Evolutionary conservation across 30 jellyfish, hydroid and myxozoan species (phyloP).

Genomic region (Clytia hemisphaerica): DNA sequence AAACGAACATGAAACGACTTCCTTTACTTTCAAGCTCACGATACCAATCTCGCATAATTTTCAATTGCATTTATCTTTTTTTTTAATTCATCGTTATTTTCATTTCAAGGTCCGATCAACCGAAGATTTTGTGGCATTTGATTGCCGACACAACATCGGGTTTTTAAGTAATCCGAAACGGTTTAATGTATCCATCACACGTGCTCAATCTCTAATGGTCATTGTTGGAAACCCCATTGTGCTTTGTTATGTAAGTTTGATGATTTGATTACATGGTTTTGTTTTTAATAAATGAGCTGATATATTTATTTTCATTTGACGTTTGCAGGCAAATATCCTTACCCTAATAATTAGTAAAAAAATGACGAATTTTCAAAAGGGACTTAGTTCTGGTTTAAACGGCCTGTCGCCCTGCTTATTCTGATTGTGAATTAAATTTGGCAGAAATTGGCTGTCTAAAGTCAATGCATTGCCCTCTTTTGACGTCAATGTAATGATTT

Average conservation of each 20-base stretch:
- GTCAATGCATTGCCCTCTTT: no score
- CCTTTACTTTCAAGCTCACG: no score
- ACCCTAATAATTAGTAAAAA: no score
- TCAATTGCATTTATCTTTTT: neutral
- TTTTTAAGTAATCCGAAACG: constrained; percentile 85
- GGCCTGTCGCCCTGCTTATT: no score
- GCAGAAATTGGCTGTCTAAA: no score
- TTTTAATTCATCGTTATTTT: neutral
- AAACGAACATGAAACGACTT: no score
- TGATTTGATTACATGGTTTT: neutral
- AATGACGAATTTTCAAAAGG: neutral
- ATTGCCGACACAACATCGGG: constrained; percentile 72
- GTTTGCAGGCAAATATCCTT: no score
- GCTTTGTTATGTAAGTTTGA: constrained; percentile 68
- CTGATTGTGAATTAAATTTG: neutral
- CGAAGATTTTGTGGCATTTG: constrained; percentile 55
- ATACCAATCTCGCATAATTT: no score
- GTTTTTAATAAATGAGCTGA: no score
- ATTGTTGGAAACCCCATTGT: constrained; percentile 86
- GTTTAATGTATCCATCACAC: constrained; percentile 78
- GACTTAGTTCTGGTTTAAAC: neutral
- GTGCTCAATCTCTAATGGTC: constrained; percentile 74
- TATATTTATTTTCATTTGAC: no score
- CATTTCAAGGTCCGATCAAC: constrained; percentile 67
- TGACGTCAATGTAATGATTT: no score